phyloP scores from a whole-genome alignment of 2,797 vertebrate genomes.

The Gobionotothen gibberifrons region DNA sequence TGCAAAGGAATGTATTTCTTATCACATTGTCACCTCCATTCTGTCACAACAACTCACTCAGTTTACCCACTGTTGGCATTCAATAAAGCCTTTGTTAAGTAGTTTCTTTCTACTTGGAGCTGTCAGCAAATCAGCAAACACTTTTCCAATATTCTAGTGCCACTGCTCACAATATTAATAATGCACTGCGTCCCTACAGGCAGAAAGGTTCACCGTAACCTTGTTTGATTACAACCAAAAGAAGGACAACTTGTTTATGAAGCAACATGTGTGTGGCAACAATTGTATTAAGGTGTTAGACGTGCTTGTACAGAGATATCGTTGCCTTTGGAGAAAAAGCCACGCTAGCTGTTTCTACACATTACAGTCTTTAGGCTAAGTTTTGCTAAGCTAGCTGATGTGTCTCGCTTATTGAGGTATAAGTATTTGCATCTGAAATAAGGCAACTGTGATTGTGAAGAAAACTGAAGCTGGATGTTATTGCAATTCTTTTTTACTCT shows the following conservation, averaged over 20 bases:
- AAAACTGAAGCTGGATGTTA: neutral
- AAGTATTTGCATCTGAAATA: neutral
- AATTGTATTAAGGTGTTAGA: too few species aligned
- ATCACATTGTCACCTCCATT: conserved; percentile 39
- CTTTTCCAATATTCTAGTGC: neutral
- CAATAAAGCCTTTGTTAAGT: conserved; percentile 12
- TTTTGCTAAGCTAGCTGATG: too few species aligned
- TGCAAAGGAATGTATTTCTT: conserved; percentile 51
- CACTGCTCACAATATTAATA: conserved; percentile 3
- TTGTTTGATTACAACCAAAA: neutral
- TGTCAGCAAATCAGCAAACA: neutral
- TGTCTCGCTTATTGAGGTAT: too few species aligned
- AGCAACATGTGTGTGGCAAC: too few species aligned
- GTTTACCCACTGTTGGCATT: conserved; percentile 16
- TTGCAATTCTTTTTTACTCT: conserved; percentile 2
- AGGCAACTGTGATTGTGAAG: neutral
- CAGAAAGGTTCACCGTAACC: neutral
- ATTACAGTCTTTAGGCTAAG: too few species aligned
- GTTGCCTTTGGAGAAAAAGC: too few species aligned
- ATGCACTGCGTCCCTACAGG: neutral
- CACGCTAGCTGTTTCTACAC: too few species aligned
- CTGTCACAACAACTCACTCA: conserved; percentile 32
- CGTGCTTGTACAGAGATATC: too few species aligned
- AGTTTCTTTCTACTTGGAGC: neutral
- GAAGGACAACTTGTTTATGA: neutral